A percentile compares a stretch with the other conserved stretches of the same genome.
These are phyloP conservation scores for Ginglymostoma cirratum DNA, from an alignment of 2,113 vertebrate genomes.

Conservation along the genomic window DNA sequence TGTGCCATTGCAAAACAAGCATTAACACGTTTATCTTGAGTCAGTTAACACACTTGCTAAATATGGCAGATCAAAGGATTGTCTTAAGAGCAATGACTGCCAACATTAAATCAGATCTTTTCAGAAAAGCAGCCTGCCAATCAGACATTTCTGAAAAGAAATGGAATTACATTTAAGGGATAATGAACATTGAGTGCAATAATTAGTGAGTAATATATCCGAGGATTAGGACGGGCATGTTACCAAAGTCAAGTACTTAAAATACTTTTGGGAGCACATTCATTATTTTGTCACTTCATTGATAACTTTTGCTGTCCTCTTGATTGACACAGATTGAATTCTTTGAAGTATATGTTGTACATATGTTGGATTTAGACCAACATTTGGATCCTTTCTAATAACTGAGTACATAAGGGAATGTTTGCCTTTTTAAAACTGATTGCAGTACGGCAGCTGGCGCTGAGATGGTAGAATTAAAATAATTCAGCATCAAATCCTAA, in stretches of 20 bases:
- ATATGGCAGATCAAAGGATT: not conserved
- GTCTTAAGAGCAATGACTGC: not conserved
- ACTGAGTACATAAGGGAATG: not conserved
- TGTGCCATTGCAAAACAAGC: not conserved
- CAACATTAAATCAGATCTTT: not conserved
- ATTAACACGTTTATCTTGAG: not conserved
- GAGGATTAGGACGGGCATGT: slow-evolving; percentile 26
- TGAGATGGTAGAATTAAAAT: not conserved
- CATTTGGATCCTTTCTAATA: not conserved
- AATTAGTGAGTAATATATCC: slow-evolving; percentile 24
- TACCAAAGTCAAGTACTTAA: slow-evolving; percentile 13
- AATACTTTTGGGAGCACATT: not conserved
- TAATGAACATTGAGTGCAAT: not conserved
- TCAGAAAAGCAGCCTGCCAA: not conserved
- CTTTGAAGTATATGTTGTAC: slow-evolving; percentile 1
- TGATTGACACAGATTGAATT: not conserved
- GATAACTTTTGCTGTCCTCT: not conserved
- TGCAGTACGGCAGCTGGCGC: not conserved
- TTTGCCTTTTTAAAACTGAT: slow-evolving; percentile 1
- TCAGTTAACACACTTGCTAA: not conserved
- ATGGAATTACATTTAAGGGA: not conserved
- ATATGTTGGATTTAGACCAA: not conserved
- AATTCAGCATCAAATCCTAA: not conserved
- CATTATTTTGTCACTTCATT: not conserved
- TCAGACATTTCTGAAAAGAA: not conserved